phyloP scores from a whole-genome alignment of 2,113 vertebrate genomes.

The Nannospalax galili region DNA sequence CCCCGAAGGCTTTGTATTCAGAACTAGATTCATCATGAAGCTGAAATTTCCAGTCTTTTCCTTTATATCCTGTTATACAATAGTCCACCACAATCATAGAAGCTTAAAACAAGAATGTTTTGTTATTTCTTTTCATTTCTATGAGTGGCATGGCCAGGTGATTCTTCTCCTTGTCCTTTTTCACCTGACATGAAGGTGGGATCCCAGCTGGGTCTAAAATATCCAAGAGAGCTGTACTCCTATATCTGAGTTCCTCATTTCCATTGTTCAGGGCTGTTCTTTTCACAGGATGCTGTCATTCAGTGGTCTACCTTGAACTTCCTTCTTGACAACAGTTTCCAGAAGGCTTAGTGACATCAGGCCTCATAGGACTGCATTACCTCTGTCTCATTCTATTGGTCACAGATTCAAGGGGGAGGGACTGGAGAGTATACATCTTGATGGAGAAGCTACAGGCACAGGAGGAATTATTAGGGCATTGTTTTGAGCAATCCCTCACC shows the following conservation, averaged over 20 bases:
- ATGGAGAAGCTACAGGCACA: neutral
- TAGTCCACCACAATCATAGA: neutral
- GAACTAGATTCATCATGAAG: neutral
- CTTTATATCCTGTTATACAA: neutral
- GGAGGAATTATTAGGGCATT: too few relatives aligned
- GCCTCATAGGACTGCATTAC: neutral
- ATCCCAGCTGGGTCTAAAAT: neutral
- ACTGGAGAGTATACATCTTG: neutral
- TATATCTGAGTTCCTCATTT: neutral
- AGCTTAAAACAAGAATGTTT: neutral
- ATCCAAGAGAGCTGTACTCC: accelerated
- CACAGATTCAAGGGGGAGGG: neutral
- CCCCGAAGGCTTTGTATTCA: neutral
- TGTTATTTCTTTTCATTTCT: neutral
- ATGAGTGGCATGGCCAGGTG: neutral
- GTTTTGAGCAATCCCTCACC: neutral
- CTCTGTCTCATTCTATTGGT: neutral
- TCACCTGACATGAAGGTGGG: neutral
- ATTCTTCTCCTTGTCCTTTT: neutral
- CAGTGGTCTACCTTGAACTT: neutral
- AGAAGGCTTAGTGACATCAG: neutral
- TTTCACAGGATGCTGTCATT: too few relatives aligned
- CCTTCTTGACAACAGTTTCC: neutral
- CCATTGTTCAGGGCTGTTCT: neutral
- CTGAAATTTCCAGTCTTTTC: neutral